Conservation (phyloP, 2,113 vertebrate genomes). For the Aptenodytes forsteri region DNA sequence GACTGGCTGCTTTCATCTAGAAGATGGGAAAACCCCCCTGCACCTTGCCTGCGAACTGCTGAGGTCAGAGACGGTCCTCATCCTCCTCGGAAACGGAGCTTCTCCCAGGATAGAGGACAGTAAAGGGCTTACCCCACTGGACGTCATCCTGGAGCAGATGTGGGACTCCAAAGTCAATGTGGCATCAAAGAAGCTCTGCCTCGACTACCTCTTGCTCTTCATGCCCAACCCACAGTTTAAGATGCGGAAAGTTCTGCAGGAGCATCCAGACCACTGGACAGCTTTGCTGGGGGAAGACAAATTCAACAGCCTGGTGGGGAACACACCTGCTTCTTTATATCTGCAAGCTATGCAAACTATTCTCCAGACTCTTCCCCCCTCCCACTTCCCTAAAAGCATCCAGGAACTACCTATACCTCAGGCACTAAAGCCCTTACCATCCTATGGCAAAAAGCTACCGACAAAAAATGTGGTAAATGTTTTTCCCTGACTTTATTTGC, state of each 20-base stretch:
- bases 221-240: constrained; percentile 80
- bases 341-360: constrained; percentile 84
- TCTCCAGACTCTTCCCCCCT: constrained; percentile 80
- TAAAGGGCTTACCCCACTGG: constrained; percentile 82
- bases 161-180: constrained; percentile 73
- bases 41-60: constrained; percentile 87
- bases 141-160: constrained; percentile 82
- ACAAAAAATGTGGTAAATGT: constrained; percentile 70
- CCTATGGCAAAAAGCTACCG: constrained; percentile 58
- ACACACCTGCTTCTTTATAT: constrained; percentile 80
- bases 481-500: constrained; percentile 57
- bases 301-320: constrained; percentile 79
- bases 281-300: constrained; percentile 81
- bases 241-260: constrained; percentile 73
- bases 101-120: constrained; percentile 80
- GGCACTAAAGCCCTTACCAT: constrained; percentile 76
- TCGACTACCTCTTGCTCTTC: constrained; percentile 86
- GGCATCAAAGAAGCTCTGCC: constrained; percentile 76
- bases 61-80: constrained; percentile 79
- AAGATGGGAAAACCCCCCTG: constrained; percentile 83
- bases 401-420: constrained; percentile 85
- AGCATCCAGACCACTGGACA: constrained; percentile 79
- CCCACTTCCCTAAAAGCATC: constrained; percentile 81
- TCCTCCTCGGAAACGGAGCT: constrained; percentile 84
- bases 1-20: constrained; percentile 76